A percentile compares a stretch with the other conserved stretches of the same genome.
These are phyloP conservation scores for Eucera pruinosa DNA, from an alignment of 2,888 invertebrate genomes.

Conservation along the genomic window DNA sequence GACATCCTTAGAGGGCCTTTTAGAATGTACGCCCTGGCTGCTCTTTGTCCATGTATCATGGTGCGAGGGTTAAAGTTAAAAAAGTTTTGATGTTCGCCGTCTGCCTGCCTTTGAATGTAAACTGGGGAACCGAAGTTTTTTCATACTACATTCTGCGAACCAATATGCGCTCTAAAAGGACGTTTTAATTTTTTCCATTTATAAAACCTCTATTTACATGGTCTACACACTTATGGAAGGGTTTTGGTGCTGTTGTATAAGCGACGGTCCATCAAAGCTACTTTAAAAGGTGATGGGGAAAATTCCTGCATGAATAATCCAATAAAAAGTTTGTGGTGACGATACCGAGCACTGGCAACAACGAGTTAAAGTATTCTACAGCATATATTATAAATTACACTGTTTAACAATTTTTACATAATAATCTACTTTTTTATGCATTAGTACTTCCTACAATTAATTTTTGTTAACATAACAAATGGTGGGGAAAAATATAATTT, in stretches of 20 bases:
- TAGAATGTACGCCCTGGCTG: slow-evolving; percentile 22
- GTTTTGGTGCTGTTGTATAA: not conserved
- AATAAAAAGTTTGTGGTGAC: no score
- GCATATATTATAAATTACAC: no score
- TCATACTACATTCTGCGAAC: slow-evolving; percentile 17
- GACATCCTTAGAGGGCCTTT: slow-evolving; percentile 52
- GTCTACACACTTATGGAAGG: not conserved
- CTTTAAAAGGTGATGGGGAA: not conserved
- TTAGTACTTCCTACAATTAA: no score
- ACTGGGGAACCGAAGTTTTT: slow-evolving; percentile 29
- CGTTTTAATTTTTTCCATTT: slow-evolving; percentile 23
- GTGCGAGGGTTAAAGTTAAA: slow-evolving; percentile 42
- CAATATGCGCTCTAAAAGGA: slow-evolving; percentile 13
- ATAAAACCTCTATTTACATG: slow-evolving; percentile 12
- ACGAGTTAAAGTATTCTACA: no score
- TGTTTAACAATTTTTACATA: no score
- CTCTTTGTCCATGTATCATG: slow-evolving; percentile 45
- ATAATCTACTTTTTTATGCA: no score
- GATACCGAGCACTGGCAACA: no score
- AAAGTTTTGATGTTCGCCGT: slow-evolving; percentile 56
- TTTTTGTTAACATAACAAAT: no score
- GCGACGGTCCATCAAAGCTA: not conserved
- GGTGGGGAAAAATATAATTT: no score
- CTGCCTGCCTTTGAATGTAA: slow-evolving; percentile 37
- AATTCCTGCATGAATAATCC: no score